Evolutionary conservation across 2,797 vertebrate species (phyloP).

Genomic region (Amniataba percoides): DNA sequence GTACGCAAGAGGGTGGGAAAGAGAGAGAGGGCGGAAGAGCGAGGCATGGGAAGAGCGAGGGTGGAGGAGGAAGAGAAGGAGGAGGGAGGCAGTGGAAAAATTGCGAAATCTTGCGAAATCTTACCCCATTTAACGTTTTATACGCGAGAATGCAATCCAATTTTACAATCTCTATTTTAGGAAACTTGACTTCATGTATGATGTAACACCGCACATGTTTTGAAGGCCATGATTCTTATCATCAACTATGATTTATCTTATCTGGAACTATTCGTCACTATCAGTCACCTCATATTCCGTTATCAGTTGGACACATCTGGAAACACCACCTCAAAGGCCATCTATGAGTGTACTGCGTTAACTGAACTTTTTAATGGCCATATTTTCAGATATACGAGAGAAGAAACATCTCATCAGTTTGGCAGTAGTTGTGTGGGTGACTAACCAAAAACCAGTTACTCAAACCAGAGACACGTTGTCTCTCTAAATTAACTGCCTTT

Average conservation of each 20-base stretch:
- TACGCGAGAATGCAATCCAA: constrained; percentile 27
- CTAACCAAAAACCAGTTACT: constrained; percentile 51
- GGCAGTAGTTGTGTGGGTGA: constrained; percentile 16
- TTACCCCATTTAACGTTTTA: constrained; percentile 33
- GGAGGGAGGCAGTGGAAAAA: constrained; percentile 75
- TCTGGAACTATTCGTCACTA: neutral
- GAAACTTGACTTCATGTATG: constrained; percentile 20
- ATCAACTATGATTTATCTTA: neutral
- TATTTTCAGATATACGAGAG: neutral
- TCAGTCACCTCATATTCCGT: neutral
- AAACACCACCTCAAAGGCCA: neutral
- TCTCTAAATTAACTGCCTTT: constrained; percentile 68
- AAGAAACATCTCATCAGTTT: neutral
- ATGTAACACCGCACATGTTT: constrained; percentile 30
- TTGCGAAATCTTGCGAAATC: constrained; percentile 69
- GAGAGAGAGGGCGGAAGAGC: constrained; percentile 76
- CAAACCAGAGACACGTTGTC: constrained; percentile 69
- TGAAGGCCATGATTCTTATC: neutral
- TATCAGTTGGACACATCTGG: neutral
- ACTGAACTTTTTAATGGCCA: neutral
- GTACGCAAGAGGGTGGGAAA: constrained; percentile 81
- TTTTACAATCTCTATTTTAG: constrained; percentile 68
- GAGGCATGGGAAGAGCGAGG: constrained; percentile 76
- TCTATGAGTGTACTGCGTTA: neutral
- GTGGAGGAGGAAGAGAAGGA: constrained; percentile 71